Percentiles rank a stretch among this genome's conserved stretches.
These are phyloP conservation scores for Drosophila rellima DNA, from an alignment of 2,888 invertebrate species.

Conservation along the genomic window DNA sequence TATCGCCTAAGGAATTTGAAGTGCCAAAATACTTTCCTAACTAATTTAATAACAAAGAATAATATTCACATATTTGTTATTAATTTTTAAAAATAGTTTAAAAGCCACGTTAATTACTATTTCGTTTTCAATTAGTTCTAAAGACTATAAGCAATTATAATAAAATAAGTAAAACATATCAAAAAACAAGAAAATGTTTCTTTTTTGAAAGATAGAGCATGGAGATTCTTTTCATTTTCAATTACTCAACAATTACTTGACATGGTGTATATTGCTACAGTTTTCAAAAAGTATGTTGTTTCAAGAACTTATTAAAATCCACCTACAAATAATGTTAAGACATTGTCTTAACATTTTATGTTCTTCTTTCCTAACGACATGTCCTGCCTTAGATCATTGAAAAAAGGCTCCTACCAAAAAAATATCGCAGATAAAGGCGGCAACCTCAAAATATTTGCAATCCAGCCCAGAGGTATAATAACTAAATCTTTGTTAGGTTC, in stretches of 20 bases:
- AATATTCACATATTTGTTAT: no score
- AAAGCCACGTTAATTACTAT: no score
- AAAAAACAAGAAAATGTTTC: not conserved
- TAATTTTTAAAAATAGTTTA: no score
- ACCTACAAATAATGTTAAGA: not conserved
- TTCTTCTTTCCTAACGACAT: not conserved
- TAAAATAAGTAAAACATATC: no score
- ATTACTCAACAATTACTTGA: not conserved
- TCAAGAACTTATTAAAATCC: not conserved
- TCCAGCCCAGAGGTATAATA: slow-evolving; percentile 33
- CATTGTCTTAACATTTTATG: not conserved
- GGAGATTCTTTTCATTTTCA: not conserved
- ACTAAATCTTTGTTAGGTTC: slow-evolving; percentile 46
- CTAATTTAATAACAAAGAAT: no score
- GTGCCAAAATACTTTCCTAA: not conserved
- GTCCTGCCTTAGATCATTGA: slow-evolving; percentile 49
- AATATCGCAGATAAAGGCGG: slow-evolving; percentile 47
- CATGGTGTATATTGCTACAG: not conserved
- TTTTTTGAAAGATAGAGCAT: not conserved
- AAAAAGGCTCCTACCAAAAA: slow-evolving; percentile 24
- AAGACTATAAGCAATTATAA: no score
- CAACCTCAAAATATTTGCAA: slow-evolving; percentile 65
- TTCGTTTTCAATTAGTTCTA: no score
- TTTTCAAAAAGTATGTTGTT: not conserved
- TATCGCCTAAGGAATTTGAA: not conserved